phyloP scores from a whole-genome alignment of 2,888 invertebrate genomes.

The Torymus auratus region DNA sequence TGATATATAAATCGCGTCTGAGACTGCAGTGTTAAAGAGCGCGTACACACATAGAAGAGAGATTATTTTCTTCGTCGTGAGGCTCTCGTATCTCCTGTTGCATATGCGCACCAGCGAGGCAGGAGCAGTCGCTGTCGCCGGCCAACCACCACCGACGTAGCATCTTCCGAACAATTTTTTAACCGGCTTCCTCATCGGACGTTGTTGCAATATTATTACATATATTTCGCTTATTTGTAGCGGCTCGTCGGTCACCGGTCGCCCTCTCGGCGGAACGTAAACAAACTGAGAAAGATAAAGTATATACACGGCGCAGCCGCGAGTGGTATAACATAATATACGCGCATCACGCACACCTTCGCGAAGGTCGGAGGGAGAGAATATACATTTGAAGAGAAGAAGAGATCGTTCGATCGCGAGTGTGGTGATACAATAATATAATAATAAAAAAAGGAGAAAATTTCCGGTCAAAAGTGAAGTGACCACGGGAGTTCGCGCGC shows the following conservation, averaged over 20 bases:
- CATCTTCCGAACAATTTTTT: not conserved
- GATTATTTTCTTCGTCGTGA: no score
- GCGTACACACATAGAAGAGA: no score
- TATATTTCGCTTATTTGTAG: conserved; percentile 6
- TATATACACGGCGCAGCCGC: no score
- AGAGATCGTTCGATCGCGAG: conserved; percentile 45
- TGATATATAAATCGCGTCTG: not conserved
- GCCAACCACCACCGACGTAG: not conserved
- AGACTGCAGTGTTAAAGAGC: no score
- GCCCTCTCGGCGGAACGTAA: no score
- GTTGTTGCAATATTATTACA: not conserved
- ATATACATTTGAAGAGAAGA: not conserved
- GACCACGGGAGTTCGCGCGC: conserved; percentile 60
- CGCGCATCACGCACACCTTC: no score
- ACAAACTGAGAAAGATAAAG: no score
- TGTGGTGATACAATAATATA: conserved; percentile 49
- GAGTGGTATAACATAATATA: no score
- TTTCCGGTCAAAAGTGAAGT: conserved; percentile 64
- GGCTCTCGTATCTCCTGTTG: no score
- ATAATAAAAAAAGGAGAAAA: conserved; percentile 35
- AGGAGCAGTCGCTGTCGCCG: no score
- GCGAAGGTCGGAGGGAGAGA: not conserved
- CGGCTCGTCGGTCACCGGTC: not conserved
- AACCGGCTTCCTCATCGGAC: no score
- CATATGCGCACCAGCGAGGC: no score